Percentiles rank a stretch among this genome's conserved stretches.
Conservation (phyloP, 2,113 vertebrate genomes). For the Nothobranchius kuhntae region DNA sequence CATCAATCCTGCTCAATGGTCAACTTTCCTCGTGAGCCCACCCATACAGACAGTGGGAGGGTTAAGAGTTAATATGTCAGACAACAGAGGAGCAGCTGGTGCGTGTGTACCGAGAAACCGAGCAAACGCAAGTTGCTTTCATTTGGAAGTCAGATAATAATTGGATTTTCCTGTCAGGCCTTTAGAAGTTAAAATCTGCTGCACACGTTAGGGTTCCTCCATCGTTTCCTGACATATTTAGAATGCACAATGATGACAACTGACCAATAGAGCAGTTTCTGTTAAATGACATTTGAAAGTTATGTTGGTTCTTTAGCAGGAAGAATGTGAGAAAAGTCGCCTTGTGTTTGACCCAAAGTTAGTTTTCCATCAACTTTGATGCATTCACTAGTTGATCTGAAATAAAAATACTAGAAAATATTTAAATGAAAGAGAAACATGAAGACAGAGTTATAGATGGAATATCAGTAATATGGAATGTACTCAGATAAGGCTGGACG, state of each 20-base stretch:
- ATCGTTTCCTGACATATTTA: neutral
- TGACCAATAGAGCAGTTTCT: neutral
- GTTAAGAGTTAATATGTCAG: neutral
- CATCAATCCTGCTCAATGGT: too few relatives aligned
- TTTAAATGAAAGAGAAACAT: too few relatives aligned
- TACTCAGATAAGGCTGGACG: too few relatives aligned
- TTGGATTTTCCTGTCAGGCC: neutral
- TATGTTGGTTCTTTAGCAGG: neutral
- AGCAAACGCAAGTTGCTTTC: slow-evolving; percentile 21
- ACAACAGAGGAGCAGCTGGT: slow-evolving; percentile 20
- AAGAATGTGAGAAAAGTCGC: neutral
- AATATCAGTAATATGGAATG: too few relatives aligned
- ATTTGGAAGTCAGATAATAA: slow-evolving; percentile 17
- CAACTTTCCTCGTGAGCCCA: too few relatives aligned
- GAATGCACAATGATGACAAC: neutral
- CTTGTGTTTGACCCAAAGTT: too few relatives aligned
- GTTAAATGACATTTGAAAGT: neutral
- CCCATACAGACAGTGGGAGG: too few relatives aligned
- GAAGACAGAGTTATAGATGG: too few relatives aligned
- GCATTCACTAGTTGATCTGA: too few relatives aligned
- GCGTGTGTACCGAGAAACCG: slow-evolving; percentile 15
- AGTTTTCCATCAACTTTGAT: too few relatives aligned
- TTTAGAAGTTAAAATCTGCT: slow-evolving; percentile 10
- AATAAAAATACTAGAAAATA: too few relatives aligned
- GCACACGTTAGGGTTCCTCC: neutral